Conservation (phyloP, 2,797 vertebrate species). For the Cuculus canorus region DNA sequence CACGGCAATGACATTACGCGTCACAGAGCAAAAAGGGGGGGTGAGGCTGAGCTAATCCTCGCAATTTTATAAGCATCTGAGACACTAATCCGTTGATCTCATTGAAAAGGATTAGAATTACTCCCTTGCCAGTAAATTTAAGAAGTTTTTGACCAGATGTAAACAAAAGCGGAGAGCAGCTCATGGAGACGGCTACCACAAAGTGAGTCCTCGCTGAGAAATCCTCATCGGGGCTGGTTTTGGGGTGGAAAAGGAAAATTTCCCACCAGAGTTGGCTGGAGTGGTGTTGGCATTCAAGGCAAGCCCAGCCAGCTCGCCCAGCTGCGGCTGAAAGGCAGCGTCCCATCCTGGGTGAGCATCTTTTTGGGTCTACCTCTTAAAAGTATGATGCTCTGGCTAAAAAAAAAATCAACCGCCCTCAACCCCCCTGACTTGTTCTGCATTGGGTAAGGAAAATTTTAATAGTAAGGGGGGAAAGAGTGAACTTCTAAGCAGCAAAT, state of each 20-base stretch:
- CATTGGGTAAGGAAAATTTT: not conserved
- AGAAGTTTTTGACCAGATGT: constrained; percentile 39
- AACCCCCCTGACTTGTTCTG: not conserved
- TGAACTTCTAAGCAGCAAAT: not conserved
- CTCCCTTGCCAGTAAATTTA: constrained; percentile 23
- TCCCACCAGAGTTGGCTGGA: not conserved
- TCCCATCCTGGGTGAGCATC: not conserved
- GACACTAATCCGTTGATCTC: constrained; percentile 70
- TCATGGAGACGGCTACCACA: not conserved
- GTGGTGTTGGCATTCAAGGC: not conserved
- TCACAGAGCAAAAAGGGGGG: not conserved
- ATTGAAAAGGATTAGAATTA: constrained; percentile 67
- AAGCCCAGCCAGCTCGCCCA: not conserved
- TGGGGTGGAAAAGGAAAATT: not conserved
- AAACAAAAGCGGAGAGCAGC: constrained; percentile 6
- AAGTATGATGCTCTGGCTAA: not conserved
- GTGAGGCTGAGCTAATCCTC: constrained; percentile 44
- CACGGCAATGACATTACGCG: rapidly evolving
- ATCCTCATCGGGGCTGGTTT: not conserved
- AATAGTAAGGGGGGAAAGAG: not conserved
- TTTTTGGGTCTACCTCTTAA: not conserved
- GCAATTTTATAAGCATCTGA: constrained; percentile 68
- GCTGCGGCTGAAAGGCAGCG: not conserved
- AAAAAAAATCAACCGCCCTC: too few species aligned
- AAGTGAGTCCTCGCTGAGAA: not conserved